Evolutionary conservation across 2,113 vertebrate species (phyloP).

Genomic region (pig (Sus scrofa)): T2T-Sscrofa CM000813.6:31643501-31644000

Average conservation of each 20-base stretch:
- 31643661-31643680: not conserved
- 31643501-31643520: conserved; percentile 52
- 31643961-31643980: not conserved
- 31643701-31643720: not conserved
- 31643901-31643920: not conserved
- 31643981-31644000: not conserved
- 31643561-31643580: not conserved
- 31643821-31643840: not conserved
- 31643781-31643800: not conserved
- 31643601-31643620: not conserved
- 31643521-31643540: conserved; percentile 25
- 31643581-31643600: not conserved
- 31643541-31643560: conserved; percentile 19
- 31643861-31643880: not conserved
- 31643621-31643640: not conserved
- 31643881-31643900: not conserved
- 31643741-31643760: not conserved
- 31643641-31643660: conserved; percentile 1
- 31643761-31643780: not conserved
- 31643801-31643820: not conserved
- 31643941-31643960: not conserved
- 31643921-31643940: not conserved
- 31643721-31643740: not conserved
- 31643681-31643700: not conserved
- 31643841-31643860: not conserved